Percentiles rank a stretch among this genome's conserved stretches.
Evolutionary conservation across 2,113 vertebrate species (phyloP).

Genomic region (Caloenas nicobarica): DNA sequence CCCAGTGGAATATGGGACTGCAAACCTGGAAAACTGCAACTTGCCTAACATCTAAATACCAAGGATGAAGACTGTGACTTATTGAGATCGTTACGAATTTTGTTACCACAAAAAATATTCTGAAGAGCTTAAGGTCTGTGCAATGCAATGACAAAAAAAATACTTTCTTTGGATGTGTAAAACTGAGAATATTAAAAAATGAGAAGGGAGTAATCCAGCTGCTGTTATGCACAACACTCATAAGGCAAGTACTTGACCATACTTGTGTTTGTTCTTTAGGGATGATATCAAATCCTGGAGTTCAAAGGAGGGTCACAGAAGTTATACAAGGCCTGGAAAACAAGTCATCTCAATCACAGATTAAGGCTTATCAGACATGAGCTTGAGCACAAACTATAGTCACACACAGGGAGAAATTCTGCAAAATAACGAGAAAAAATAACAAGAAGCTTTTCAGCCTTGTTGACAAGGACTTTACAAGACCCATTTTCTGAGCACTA

Average conservation of each 20-base stretch:
- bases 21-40: not conserved
- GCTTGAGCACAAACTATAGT: not conserved
- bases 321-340: not conserved
- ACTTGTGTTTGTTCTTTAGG: not conserved
- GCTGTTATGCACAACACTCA: not conserved
- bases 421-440: not conserved
- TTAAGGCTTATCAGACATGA: not conserved
- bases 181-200: not conserved
- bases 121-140: not conserved
- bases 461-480: not conserved
- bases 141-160: not conserved
- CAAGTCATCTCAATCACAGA: not conserved
- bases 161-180: not conserved
- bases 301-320: slow-evolving; percentile 38
- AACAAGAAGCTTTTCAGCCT: not conserved
- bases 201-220: not conserved
- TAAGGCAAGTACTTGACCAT: not conserved
- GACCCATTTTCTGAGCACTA: not conserved
- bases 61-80: not conserved
- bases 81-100: not conserved
- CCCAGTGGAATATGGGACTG: not conserved
- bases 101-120: not conserved
- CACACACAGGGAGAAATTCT: not conserved
- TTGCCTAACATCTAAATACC: not conserved
- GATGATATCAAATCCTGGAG: slow-evolving; percentile 1